phyloP scores from a whole-genome alignment of 1,140 invertebrate species.

The Aphelinus certus region DNA sequence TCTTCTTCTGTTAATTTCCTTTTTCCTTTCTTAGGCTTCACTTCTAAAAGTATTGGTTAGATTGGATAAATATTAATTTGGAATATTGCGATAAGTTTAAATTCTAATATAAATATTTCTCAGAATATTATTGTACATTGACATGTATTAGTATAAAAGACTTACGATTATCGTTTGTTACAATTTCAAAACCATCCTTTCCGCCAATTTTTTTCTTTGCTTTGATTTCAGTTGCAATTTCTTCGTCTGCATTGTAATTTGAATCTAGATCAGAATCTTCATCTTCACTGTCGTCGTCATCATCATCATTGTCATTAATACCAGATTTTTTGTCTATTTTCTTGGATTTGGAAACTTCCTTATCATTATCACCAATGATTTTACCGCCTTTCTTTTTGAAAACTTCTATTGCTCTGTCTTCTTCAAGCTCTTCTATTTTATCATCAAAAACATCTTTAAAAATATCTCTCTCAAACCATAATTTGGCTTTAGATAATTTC shows the following conservation, averaged over 20 bases:
- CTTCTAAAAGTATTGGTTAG: constrained; percentile 43
- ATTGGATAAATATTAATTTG: constrained; percentile 32
- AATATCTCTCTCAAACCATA: constrained; percentile 91
- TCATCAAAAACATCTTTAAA: constrained; percentile 86
- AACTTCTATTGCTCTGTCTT: constrained; percentile 80
- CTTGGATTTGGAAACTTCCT: constrained; percentile 26
- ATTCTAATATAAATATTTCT: too few relatives aligned
- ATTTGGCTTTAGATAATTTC: constrained; percentile 78
- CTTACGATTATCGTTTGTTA: constrained; percentile 69
- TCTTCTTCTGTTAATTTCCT: constrained; percentile 86
- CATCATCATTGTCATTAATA: constrained; percentile 62
- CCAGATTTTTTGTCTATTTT: constrained; percentile 43
- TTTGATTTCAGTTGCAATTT: constrained; percentile 50
- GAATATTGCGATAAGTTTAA: too few relatives aligned
- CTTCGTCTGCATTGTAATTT: constrained; percentile 68
- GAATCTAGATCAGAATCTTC: constrained; percentile 66
- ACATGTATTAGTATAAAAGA: not conserved
- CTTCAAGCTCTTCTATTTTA: constrained; percentile 86
- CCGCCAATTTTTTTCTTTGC: constrained; percentile 54
- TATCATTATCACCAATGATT: constrained; percentile 65
- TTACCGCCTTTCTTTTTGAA: constrained; percentile 78
- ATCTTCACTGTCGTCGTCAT: constrained; percentile 51
- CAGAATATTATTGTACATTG: too few relatives aligned
- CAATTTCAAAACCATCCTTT: constrained; percentile 75
- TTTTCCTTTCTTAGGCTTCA: constrained; percentile 68